Percentiles rank a stretch among this genome's conserved stretches.
Conservation (phyloP, 1,140 invertebrate genomes). For the Antheraea pernyi region DNA sequence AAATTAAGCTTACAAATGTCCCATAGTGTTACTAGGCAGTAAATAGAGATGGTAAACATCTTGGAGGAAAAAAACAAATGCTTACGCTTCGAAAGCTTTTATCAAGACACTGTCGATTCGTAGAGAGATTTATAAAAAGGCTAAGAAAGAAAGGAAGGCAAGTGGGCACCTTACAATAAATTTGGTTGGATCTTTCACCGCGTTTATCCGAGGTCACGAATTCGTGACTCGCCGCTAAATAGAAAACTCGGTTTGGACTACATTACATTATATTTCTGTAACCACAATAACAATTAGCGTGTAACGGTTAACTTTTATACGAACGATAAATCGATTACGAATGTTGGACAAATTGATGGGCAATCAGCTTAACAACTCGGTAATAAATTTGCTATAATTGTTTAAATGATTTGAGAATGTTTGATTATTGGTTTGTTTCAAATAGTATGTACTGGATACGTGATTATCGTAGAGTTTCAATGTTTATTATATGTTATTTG, state of each 20-base stretch:
- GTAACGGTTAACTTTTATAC: background rate
- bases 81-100: background rate
- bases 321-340: background rate
- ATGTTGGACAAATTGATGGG: background rate
- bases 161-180: slow-evolving; percentile 8
- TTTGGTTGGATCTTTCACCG: slow-evolving; percentile 13
- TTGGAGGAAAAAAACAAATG: background rate
- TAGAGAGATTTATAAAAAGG: background rate
- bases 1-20: background rate
- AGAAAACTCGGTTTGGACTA: slow-evolving; percentile 11
- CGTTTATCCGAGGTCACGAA: slow-evolving; percentile 18
- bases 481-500: background rate
- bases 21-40: background rate
- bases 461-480: background rate
- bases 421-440: background rate
- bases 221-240: slow-evolving; percentile 23
- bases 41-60: background rate
- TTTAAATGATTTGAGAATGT: background rate
- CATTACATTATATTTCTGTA: slow-evolving; percentile 1
- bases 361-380: background rate
- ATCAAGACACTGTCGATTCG: background rate
- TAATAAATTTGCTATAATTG: background rate
- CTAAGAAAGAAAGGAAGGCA: slow-evolving; percentile 1
- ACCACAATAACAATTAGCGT: slow-evolving; percentile 4
- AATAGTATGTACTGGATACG: background rate